phyloP scores from a whole-genome alignment of 2,113 vertebrate species.

The Aspidoscelis tigris region DNA sequence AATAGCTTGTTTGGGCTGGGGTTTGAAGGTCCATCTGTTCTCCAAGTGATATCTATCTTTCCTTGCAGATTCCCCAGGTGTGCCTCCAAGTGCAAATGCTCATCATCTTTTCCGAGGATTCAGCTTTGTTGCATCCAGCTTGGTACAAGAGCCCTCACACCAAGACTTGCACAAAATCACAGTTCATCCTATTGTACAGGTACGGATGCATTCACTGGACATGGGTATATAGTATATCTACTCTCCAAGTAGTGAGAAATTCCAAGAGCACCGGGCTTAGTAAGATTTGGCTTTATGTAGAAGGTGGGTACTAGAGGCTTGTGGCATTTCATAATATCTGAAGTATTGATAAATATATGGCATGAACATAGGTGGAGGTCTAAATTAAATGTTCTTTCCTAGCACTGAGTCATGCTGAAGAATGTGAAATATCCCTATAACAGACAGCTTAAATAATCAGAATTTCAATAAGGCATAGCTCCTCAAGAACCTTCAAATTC shows the following conservation, averaged over 20 bases:
- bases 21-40: slow-evolving; percentile 27
- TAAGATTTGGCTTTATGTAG: neutral
- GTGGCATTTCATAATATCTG: neutral
- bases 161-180: slow-evolving; percentile 73
- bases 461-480: no score
- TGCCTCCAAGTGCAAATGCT: slow-evolving; percentile 93
- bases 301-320: neutral
- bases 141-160: slow-evolving; percentile 83
- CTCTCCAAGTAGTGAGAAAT: neutral
- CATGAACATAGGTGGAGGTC: neutral
- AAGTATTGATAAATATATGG: neutral
- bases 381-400: neutral
- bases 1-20: neutral
- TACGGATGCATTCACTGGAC: slow-evolving; percentile 48
- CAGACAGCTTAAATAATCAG: no score
- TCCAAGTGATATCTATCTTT: slow-evolving; percentile 15
- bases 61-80: slow-evolving; percentile 89
- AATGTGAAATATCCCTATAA: no score
- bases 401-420: no score
- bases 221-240: neutral
- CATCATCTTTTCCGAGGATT: slow-evolving; percentile 95
- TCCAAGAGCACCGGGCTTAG: neutral
- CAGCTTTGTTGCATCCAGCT: slow-evolving; percentile 91
- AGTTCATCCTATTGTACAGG: slow-evolving; percentile 92
- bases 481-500: no score